These are phyloP conservation scores for Drosophila sucinea DNA, from an alignment of 1,140 invertebrate genomes.

Conservation along the genomic window DNA sequence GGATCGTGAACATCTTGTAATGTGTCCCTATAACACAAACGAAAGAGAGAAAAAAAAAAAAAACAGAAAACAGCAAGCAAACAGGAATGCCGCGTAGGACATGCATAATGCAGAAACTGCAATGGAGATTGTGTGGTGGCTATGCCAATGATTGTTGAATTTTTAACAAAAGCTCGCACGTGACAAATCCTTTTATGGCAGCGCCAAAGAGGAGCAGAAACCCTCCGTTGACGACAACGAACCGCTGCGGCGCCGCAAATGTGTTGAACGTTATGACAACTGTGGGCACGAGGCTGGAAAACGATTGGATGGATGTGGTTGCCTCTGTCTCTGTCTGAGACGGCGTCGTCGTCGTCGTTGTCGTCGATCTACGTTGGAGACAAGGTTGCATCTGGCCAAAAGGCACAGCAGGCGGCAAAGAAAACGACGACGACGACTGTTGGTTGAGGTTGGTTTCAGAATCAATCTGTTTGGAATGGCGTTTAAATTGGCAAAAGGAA, in stretches of 20 bases:
- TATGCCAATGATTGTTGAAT: slow-evolving; percentile 77
- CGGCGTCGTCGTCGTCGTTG: slow-evolving; percentile 20
- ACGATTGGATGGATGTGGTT: slow-evolving; percentile 36
- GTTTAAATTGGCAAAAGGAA: slow-evolving; percentile 7
- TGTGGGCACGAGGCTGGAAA: slow-evolving; percentile 71
- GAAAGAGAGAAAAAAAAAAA: slow-evolving; percentile 9
- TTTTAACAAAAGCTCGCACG: slow-evolving; percentile 82
- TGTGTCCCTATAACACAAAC: slow-evolving; percentile 9
- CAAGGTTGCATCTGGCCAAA: slow-evolving; percentile 43
- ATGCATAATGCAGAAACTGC: slow-evolving; percentile 77
- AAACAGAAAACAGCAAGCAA: slow-evolving; percentile 19
- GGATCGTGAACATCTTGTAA: slow-evolving; percentile 14
- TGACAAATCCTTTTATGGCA: slow-evolving; percentile 83
- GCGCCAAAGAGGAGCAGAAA: slow-evolving; percentile 52
- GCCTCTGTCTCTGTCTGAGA: not conserved
- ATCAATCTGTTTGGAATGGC: slow-evolving; percentile 17
- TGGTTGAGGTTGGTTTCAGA: slow-evolving; percentile 15
- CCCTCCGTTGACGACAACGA: slow-evolving; percentile 14
- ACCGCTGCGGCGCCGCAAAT: slow-evolving; percentile 53
- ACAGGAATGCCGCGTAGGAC: slow-evolving; percentile 63
- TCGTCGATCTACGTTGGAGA: slow-evolving; percentile 22
- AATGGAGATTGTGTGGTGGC: slow-evolving; percentile 53
- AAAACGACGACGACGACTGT: slow-evolving; percentile 23
- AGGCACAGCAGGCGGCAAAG: slow-evolving; percentile 58
- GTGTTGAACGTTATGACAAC: slow-evolving; percentile 81